Conservation (phyloP, 2,888 invertebrate genomes). For the Amphipyra tragopoginis region DNA sequence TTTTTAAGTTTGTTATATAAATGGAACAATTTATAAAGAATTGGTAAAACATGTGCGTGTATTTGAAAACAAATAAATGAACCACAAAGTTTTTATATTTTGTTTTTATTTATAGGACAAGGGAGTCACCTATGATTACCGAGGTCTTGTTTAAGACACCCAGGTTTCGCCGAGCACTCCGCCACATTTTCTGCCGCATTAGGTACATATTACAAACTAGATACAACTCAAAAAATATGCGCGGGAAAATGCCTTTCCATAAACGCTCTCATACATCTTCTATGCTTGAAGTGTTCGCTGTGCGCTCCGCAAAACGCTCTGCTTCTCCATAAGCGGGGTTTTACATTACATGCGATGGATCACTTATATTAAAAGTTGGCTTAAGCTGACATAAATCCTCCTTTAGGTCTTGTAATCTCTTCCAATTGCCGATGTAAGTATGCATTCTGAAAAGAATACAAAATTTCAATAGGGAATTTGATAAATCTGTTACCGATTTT, state of each 20-base stretch:
- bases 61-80: slow-evolving; percentile 38
- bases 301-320: no score
- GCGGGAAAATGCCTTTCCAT: no score
- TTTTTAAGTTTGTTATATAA: no score
- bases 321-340: neutral
- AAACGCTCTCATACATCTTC: no score
- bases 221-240: no score
- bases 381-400: slow-evolving; percentile 77
- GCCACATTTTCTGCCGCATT: no score
- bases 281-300: no score
- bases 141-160: no score
- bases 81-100: neutral
- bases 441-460: slow-evolving; percentile 70
- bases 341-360: neutral
- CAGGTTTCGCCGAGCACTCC: no score
- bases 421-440: slow-evolving; percentile 75
- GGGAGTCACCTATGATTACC: no score
- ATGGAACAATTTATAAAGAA: neutral
- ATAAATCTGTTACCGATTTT: neutral
- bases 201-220: no score
- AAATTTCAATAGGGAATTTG: neutral
- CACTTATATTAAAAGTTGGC: neutral
- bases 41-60: neutral
- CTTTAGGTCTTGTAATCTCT: slow-evolving; percentile 70
- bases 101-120: slow-evolving; percentile 16